Percentiles rank a stretch among this genome's conserved stretches.
Evolutionary conservation across 2,797 vertebrate genomes (phyloP).

Genomic region (Microchirus variegatus): DNA sequence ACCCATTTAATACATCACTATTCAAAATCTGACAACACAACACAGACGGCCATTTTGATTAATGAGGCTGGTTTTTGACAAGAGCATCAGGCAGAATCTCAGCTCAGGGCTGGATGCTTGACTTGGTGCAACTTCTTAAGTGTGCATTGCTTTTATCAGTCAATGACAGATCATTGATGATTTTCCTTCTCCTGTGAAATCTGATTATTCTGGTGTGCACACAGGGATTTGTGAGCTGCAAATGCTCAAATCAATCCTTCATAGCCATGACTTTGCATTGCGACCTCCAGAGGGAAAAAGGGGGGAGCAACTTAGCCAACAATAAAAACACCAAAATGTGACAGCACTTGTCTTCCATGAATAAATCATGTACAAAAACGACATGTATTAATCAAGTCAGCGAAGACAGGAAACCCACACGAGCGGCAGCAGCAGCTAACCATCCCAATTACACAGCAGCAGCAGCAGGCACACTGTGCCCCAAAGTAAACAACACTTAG

Average conservation of each 20-base stretch:
- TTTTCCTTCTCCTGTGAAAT: too few relatives aligned
- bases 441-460: conserved; percentile 50
- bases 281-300: neutral
- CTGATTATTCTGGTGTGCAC: too few relatives aligned
- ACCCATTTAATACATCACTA: conserved; percentile 43
- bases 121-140: neutral
- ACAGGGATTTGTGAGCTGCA: too few relatives aligned
- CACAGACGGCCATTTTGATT: conserved; percentile 74
- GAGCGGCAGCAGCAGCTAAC: conserved; percentile 24
- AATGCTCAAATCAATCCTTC: too few relatives aligned
- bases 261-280: neutral
- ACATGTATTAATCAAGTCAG: conserved; percentile 2
- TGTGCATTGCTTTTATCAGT: neutral
- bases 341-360: neutral
- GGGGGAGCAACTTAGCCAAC: too few relatives aligned
- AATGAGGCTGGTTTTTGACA: conserved; percentile 56
- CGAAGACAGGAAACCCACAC: neutral
- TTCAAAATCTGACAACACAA: conserved; percentile 41
- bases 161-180: neutral
- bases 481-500: conserved; percentile 55
- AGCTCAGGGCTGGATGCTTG: conserved; percentile 4
- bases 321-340: neutral
- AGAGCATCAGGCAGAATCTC: conserved; percentile 13
- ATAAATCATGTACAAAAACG: neutral
- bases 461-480: conserved; percentile 35